Conservation (phyloP, 1,140 invertebrate species). For the Cephus cinctus region DNA sequence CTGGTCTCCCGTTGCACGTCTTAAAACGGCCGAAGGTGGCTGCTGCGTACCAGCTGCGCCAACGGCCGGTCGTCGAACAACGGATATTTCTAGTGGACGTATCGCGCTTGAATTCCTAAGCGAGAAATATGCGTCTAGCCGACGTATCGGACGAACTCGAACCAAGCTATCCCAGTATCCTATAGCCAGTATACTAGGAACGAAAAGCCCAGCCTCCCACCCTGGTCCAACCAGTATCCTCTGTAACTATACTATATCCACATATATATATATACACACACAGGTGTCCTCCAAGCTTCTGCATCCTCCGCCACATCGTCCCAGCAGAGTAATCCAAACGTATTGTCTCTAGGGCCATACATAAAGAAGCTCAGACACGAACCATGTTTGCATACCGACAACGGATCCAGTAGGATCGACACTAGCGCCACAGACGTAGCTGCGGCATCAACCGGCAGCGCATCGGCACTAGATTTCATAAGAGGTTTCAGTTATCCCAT, state of each 20-base stretch:
- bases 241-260: too few relatives aligned
- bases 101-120: slow-evolving; percentile 17
- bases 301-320: neutral
- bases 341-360: slow-evolving; percentile 20
- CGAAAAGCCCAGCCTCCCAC: neutral
- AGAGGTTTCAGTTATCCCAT: too few relatives aligned
- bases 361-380: neutral
- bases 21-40: too few relatives aligned
- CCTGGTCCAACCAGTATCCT: neutral
- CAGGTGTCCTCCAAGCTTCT: too few relatives aligned
- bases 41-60: too few relatives aligned
- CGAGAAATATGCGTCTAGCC: slow-evolving; percentile 27
- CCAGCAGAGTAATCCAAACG: slow-evolving; percentile 22
- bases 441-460: too few relatives aligned
- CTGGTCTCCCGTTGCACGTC: too few relatives aligned
- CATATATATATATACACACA: too few relatives aligned
- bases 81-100: neutral
- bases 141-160: slow-evolving; percentile 15
- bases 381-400: neutral
- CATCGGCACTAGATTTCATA: too few relatives aligned
- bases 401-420: neutral
- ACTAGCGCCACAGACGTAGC: neutral
- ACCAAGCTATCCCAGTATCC: neutral
- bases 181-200: too few relatives aligned
- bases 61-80: too few relatives aligned